phyloP scores from a whole-genome alignment of 2,888 invertebrate genomes.

The Eupithecia insigniata region DNA sequence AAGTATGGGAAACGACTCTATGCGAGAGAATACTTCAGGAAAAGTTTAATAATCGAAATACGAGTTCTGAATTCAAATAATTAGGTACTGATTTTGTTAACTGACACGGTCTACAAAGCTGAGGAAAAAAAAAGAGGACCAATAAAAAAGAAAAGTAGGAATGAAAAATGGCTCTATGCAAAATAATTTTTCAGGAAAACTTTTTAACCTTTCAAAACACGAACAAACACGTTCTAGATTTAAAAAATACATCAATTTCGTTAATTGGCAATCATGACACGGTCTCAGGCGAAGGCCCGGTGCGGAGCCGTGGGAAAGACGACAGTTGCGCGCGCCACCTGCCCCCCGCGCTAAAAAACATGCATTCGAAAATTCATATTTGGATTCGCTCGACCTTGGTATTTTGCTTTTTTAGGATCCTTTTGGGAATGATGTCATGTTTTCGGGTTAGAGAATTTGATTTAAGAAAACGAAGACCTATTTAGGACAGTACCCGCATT shows the following conservation, averaged over 20 bases:
- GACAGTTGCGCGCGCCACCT: slow-evolving; percentile 80
- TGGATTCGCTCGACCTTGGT: slow-evolving; percentile 76
- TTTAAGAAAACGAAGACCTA: neutral
- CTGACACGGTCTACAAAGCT: neutral
- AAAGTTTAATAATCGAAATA: neutral
- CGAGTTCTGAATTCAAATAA: neutral
- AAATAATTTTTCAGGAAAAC: neutral
- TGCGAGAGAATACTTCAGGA: neutral
- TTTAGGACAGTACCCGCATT: too few species aligned
- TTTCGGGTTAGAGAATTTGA: slow-evolving; percentile 16
- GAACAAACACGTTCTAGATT: slow-evolving; percentile 28
- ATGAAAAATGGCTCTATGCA: neutral
- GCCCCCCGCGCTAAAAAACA: slow-evolving; percentile 74
- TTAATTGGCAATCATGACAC: slow-evolving; percentile 79
- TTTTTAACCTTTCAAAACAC: slow-evolving; percentile 12
- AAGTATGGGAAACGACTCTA: neutral
- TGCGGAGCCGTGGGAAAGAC: slow-evolving; percentile 80
- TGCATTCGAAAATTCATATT: slow-evolving; percentile 76
- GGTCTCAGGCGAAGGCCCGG: slow-evolving; percentile 70
- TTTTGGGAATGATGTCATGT: slow-evolving; percentile 42
- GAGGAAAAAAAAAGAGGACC: neutral
- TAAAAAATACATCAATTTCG: slow-evolving; percentile 57
- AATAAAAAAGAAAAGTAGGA: neutral
- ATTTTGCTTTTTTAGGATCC: slow-evolving; percentile 48
- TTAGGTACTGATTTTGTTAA: too few species aligned